Percentiles rank a stretch among this genome's conserved stretches.
These are phyloP conservation scores for Charadrius vociferus DNA, from an alignment of 2,113 vertebrate species.

Conservation along the genomic window DNA sequence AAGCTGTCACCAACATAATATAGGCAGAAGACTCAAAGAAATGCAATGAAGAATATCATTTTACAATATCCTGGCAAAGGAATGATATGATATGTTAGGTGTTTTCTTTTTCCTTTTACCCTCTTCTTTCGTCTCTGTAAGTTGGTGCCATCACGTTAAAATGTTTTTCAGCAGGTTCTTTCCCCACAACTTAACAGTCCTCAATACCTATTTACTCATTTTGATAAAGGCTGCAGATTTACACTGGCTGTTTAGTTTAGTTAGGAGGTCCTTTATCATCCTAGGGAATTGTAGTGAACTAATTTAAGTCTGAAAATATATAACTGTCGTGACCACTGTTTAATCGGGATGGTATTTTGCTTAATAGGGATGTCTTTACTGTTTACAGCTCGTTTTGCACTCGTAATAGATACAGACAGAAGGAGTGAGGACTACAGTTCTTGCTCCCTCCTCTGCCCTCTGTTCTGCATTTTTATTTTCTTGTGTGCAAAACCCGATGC, in stretches of 20 bases:
- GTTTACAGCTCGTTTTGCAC: slow-evolving; percentile 33
- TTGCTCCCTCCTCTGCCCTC: slow-evolving; percentile 35
- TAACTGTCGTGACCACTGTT: neutral
- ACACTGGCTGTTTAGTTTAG: neutral
- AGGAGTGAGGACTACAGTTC: slow-evolving; percentile 38
- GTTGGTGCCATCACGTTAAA: neutral
- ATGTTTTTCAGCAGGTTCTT: neutral
- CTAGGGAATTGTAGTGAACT: neutral
- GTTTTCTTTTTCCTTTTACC: slow-evolving; percentile 13
- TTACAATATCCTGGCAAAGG: neutral
- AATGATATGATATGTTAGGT: neutral
- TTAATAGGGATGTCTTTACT: slow-evolving; percentile 14
- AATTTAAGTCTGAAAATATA: slow-evolving; percentile 23
- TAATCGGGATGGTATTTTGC: neutral
- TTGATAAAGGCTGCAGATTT: neutral
- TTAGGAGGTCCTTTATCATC: neutral
- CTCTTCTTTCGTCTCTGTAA: slow-evolving; percentile 21
- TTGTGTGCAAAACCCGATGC: slow-evolving; percentile 30
- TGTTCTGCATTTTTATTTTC: slow-evolving; percentile 43
- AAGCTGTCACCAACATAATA: slow-evolving; percentile 26
- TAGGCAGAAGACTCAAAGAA: slow-evolving; percentile 2
- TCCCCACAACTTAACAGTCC: neutral
- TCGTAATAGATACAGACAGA: neutral
- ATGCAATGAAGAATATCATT: neutral
- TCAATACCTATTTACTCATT: neutral